These are phyloP conservation scores for Melospiza georgiana DNA, from an alignment of 2,113 vertebrate species.

Conservation along the genomic window DNA sequence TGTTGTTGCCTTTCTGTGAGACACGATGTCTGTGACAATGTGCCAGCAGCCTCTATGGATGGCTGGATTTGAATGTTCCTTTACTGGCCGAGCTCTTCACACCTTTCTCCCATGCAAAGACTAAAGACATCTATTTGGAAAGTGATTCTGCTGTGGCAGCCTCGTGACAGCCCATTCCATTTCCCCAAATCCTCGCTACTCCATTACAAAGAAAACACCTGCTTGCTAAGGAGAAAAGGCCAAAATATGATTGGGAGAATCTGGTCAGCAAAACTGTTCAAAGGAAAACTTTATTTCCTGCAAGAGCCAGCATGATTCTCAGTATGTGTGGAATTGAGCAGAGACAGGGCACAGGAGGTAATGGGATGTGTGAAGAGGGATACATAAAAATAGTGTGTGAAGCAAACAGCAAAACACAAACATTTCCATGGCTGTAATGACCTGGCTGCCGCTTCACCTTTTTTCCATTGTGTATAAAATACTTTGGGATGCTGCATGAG, in stretches of 20 bases:
- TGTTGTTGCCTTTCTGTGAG: neutral
- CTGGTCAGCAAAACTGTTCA: neutral
- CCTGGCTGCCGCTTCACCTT: neutral
- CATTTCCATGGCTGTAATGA: neutral
- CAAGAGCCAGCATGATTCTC: neutral
- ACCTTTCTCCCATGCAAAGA: neutral
- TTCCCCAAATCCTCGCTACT: fast-evolving
- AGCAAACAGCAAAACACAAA: neutral
- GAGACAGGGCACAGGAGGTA: neutral
- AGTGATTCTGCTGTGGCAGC: neutral
- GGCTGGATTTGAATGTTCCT: neutral
- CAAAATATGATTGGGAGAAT: neutral
- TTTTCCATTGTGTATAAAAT: neutral
- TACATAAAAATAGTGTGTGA: neutral
- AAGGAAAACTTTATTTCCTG: neutral
- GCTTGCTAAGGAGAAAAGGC: neutral
- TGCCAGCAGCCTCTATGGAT: neutral
- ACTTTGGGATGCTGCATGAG: neutral
- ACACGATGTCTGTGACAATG: neutral
- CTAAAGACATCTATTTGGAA: neutral
- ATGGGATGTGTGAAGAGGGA: neutral
- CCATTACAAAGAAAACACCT: neutral
- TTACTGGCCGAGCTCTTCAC: neutral
- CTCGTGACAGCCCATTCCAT: neutral
- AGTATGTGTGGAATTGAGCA: neutral